Evolutionary conservation across 2,113 vertebrate species (phyloP), one percentile per base, ranked within the genome.

Genomic region (Brienomyrus longianalis): DNA sequence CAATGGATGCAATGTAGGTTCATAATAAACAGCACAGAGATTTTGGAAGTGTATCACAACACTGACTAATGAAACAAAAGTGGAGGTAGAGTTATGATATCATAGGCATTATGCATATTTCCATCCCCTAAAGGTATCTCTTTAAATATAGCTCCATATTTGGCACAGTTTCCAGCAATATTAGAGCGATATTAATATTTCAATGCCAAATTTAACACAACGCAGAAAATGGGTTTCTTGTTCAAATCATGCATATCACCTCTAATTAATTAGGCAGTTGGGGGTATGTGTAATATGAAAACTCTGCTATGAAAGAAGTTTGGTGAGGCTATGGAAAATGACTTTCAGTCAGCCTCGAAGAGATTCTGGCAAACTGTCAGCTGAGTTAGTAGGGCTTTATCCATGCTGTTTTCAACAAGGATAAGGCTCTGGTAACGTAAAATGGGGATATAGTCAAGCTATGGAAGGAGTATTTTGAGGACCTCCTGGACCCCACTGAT

Each of bases 121-220:
- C 23, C 83, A 84, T 84, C 39, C 45, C 83, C 83, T 84, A 84
- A 84, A 84, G 83, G 83, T 48, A 84, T 84, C 19, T 47, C 10
- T 84, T 84, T 84, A 84, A 83, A 84, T 47, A 43, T 23, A 84
- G 83, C 19, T 48, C 19, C 83, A 84, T 8, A 84, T 23, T 48
- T 84, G 45, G 45, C 83, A 70, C 35, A 43, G 17, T 80, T 80
- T 80, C 74, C 35, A 35, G 35, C 74, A 39, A 43, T 43, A 80
- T 80, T 11, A 80, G 74, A 43, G 31, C 6, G 6, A 80, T 80
- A 80, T 80, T 80, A 80, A 70, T 70, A 70, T 80, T 80, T 80
- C 74, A 35, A 80, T 80, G 35, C 17, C 31, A 39, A 19, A 80
- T 80, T 43, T 17, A 80, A 80, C 74, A 80, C 31, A 39, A 43